These are phyloP conservation scores for Antheraea assamensis DNA, from an alignment of 2,888 invertebrate genomes.

Conservation along the genomic window DNA sequence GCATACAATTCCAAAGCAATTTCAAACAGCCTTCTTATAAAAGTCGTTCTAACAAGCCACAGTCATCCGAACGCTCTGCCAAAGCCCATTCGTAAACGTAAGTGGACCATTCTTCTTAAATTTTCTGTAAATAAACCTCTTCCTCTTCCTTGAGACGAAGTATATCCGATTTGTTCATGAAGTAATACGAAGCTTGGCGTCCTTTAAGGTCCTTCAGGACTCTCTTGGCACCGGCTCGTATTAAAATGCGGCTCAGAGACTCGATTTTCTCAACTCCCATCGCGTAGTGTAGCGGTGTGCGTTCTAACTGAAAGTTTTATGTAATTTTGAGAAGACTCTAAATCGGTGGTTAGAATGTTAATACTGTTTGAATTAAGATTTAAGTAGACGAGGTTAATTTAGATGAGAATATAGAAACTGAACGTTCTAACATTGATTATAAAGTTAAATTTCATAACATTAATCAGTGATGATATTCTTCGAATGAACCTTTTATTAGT, in stretches of 20 bases:
- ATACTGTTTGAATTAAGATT: too few species aligned
- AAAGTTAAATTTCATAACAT: too few species aligned
- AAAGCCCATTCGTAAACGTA: background rate
- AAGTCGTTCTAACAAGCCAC: conserved; percentile 39
- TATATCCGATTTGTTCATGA: conserved; percentile 95
- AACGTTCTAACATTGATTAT: too few species aligned
- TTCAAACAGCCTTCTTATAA: conserved; percentile 37
- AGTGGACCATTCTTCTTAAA: conserved; percentile 12
- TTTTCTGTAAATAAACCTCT: conserved; percentile 77
- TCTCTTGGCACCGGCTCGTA: conserved; percentile 91
- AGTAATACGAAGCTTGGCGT: conserved; percentile 94
- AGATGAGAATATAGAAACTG: too few species aligned
- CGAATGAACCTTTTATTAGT: too few species aligned
- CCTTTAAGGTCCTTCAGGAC: conserved; percentile 94
- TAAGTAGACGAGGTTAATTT: too few species aligned
- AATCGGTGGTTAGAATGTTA: too few species aligned
- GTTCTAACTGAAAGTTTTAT: conserved; percentile 86
- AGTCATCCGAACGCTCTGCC: conserved; percentile 32
- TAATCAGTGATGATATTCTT: too few species aligned
- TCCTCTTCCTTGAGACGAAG: conserved; percentile 92
- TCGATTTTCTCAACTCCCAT: conserved; percentile 95
- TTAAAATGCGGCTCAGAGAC: conserved; percentile 89
- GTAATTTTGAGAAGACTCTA: background rate
- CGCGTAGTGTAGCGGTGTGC: conserved; percentile 94
- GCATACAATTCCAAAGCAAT: conserved; percentile 39